Conservation (phyloP, 1,140 invertebrate genomes). For the Bombus impatiens region DNA sequence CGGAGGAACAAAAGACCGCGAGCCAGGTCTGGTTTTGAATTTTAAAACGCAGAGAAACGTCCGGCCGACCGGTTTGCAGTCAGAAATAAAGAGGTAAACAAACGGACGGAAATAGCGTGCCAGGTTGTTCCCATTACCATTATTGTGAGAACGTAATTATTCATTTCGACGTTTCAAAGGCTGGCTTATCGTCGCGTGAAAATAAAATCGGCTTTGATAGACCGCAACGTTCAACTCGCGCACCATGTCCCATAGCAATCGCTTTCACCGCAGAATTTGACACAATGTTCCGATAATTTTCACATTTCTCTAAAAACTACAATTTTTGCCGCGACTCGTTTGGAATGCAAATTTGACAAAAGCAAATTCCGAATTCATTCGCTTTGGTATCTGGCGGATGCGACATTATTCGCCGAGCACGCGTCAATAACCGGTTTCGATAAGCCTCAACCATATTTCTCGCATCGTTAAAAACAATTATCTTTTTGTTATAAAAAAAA, state of each 20-base stretch:
- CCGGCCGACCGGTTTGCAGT: conserved; percentile 50
- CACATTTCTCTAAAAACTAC: neutral
- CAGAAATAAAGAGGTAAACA: conserved; percentile 54
- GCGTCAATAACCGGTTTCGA: conserved; percentile 14
- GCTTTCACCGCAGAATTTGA: too few species aligned
- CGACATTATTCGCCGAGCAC: neutral
- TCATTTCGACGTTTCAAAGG: conserved; percentile 47
- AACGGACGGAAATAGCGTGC: conserved; percentile 50
- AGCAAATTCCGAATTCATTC: neutral
- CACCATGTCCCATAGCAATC: neutral
- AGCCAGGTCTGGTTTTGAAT: conserved; percentile 34
- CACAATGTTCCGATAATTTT: neutral
- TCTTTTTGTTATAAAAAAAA: neutral
- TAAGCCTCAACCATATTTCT: neutral
- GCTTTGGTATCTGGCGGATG: neutral
- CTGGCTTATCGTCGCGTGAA: conserved; percentile 21
- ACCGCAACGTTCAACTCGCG: neutral
- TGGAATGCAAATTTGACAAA: neutral
- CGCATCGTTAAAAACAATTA: conserved; percentile 16
- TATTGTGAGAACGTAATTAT: conserved; percentile 51
- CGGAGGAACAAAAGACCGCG: conserved; percentile 36
- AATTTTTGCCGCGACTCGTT: neutral
- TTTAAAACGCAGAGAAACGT: conserved; percentile 51
- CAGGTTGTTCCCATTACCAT: conserved; percentile 54
- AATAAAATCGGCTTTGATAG: conserved; percentile 19